Base-by-base conservation (phyloP, 2,888 invertebrate species). In the Zootermopsis nevadensis region DNA sequence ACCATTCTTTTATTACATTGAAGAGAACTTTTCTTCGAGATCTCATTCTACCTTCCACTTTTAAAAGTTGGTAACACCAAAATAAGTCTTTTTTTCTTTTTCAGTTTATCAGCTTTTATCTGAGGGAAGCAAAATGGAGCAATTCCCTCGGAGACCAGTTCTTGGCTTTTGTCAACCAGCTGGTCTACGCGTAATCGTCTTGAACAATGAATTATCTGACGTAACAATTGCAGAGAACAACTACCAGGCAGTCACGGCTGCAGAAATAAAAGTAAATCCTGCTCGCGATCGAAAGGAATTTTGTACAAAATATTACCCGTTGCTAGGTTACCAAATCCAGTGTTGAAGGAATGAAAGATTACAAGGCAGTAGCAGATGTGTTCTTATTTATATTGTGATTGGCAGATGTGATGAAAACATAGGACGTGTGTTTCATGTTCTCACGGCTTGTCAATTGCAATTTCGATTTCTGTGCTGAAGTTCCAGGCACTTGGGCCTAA, bases 51-150 rank as follows among this genome's bases (percentile, higher is more conserved):
- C 4, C 10, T 60, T 27, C 27, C 27, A 60, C 6, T 60, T 60
- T 27, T 1, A 24, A 53, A 60, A 60, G 60, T 60, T 60, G 60
- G n/a, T 27, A 27, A n/a, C 27, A 60, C 60, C 6, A 27, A 60
- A n/a, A 27, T 27, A 60, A 60, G n/a, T n/a, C 60, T 60, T 60
- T 6, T n/a, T 60, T 27, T 27, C 60, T 8, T n/a, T 60, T 60
- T 60, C 60, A 60, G n/a, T 60, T 60, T 60, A 60, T 60, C 60
- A 60, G 60, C n/a, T 60, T 27, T 60, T 27, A 60, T 27, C n/a
- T n/a, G 60, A 27, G 60, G 60, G 27, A n/a, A 27, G 53, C n/a
- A n/a, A 60, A 48, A 27, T 60, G 8, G n/a, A 60, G 60, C 60
- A 4, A 60, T 2, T 27, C 1, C n/a, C 60, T n/a, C 60, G 1